These are phyloP conservation scores for Limnephilus rhombicus DNA, from an alignment of 2,888 invertebrate species.

Conservation along the genomic window DNA sequence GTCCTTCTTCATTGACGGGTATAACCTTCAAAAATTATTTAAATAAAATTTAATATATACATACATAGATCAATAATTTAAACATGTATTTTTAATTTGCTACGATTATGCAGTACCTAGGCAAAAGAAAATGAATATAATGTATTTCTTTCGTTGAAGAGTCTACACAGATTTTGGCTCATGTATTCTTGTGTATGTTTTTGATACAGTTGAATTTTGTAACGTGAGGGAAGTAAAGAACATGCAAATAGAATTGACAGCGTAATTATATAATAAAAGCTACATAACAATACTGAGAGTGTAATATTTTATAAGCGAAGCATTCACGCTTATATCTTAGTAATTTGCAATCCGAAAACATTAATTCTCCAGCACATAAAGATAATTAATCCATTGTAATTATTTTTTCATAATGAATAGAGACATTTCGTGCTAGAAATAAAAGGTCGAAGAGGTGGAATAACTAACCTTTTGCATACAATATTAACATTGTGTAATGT, in stretches of 20 bases:
- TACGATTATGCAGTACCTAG: background rate
- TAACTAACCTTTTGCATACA: background rate
- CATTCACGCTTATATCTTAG: background rate
- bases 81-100: background rate
- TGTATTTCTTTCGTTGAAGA: background rate
- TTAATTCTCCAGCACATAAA: background rate
- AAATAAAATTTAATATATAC: no score
- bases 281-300: background rate
- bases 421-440: background rate
- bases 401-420: background rate
- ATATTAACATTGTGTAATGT: background rate
- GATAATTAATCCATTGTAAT: background rate
- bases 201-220: slow-evolving; percentile 43
- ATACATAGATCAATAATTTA: no score
- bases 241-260: background rate
- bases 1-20: no score
- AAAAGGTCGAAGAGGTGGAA: background rate
- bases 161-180: background rate
- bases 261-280: background rate
- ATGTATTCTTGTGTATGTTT: slow-evolving; percentile 37
- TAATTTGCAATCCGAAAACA: background rate
- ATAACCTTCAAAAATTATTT: no score
- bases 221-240: slow-evolving; percentile 14
- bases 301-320: background rate
- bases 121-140: background rate